Evolutionary conservation across 2,888 invertebrate species (phyloP).

Genomic region (Zaprionus obscuricornis): DNA sequence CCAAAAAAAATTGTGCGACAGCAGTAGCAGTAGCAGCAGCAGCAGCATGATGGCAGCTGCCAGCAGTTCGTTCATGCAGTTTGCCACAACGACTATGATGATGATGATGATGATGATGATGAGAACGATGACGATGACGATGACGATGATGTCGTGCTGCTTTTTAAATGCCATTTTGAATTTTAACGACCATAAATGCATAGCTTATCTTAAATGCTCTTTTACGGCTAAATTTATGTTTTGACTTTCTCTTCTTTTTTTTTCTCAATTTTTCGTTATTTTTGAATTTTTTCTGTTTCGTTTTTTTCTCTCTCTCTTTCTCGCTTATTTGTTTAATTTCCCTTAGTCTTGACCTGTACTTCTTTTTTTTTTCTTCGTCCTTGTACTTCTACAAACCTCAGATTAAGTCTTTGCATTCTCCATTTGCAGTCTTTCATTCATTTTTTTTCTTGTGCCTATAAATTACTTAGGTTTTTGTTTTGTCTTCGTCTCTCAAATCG

Average conservation of each 20-base stretch:
- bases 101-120: background rate
- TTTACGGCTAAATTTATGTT: constrained; percentile 75
- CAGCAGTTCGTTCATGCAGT: constrained; percentile 38
- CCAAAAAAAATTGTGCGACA: too few species aligned
- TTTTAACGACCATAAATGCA: constrained; percentile 79
- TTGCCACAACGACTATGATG: constrained; percentile 17
- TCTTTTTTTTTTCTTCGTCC: too few species aligned
- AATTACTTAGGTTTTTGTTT: too few species aligned
- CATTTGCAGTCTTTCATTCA: too few species aligned
- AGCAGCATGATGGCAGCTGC: too few species aligned
- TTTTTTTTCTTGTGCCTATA: too few species aligned
- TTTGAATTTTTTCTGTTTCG: background rate
- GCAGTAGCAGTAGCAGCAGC: too few species aligned
- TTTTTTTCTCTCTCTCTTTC: background rate
- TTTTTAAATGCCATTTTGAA: constrained; percentile 76
- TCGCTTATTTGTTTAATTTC: constrained; percentile 1
- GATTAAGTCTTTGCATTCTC: too few species aligned
- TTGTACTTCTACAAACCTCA: too few species aligned
- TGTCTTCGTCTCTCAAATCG: too few species aligned
- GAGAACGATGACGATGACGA: background rate
- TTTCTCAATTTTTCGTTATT: background rate
- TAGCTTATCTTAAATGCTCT: constrained; percentile 79
- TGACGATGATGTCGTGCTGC: constrained; percentile 42
- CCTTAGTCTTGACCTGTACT: too few species aligned
- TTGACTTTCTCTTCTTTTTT: constrained; percentile 7